Conservation (phyloP, 2,888 invertebrate genomes). For the Dexiosoma caninum region DNA sequence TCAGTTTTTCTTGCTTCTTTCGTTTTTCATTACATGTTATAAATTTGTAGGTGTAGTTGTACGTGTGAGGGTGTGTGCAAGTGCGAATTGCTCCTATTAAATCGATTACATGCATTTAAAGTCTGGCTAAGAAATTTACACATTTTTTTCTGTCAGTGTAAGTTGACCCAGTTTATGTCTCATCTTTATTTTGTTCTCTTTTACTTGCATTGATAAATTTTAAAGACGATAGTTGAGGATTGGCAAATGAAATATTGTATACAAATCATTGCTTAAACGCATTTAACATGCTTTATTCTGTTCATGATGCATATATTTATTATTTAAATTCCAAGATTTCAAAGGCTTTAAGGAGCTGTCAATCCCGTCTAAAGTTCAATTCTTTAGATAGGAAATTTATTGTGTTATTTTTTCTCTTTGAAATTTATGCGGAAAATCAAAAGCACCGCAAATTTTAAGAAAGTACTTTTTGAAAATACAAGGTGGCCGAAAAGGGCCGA, state of each 20-base stretch:
- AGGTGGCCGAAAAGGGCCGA: too few species aligned
- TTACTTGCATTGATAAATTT: neutral
- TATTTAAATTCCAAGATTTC: neutral
- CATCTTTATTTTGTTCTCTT: neutral
- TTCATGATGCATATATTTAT: neutral
- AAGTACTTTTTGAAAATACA: too few species aligned
- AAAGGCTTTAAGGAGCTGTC: neutral
- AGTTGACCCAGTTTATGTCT: conserved; percentile 27
- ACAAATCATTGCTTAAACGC: neutral
- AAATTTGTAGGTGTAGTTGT: neutral
- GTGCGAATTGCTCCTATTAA: conserved; percentile 3
- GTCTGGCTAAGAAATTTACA: conserved; percentile 3
- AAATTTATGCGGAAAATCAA: too few species aligned
- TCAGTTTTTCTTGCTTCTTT: neutral
- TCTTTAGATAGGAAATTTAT: too few species aligned
- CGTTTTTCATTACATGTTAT: neutral
- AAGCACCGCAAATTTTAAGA: too few species aligned
- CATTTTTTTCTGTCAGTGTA: neutral
- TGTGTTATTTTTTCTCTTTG: too few species aligned
- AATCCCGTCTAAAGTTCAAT: too few species aligned
- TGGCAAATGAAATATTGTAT: neutral
- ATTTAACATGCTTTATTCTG: too few species aligned
- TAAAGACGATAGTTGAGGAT: neutral
- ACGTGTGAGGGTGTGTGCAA: neutral
- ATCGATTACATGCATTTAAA: conserved; percentile 28